These are phyloP conservation scores for Labeo rohita DNA, from an alignment of 2,113 vertebrate genomes.

Conservation along the genomic window DNA sequence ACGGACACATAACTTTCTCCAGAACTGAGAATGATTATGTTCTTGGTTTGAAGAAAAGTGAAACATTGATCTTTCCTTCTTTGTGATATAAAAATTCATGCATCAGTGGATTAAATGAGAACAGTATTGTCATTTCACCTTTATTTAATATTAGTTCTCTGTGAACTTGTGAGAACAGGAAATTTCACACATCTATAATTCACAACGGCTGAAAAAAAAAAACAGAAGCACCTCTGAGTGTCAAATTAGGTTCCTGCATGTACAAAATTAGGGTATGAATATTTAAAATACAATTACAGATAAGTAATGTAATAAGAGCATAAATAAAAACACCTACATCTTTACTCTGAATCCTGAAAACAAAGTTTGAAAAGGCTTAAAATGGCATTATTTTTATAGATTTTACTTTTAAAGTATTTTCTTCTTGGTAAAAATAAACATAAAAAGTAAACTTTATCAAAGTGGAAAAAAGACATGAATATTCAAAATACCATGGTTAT, in stretches of 20 bases:
- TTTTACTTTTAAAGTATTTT: neutral
- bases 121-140: neutral
- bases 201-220: neutral
- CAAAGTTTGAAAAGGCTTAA: neutral
- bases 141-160: conserved; percentile 8
- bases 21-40: too few species aligned
- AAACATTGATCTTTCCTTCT: neutral
- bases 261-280: conserved; percentile 29
- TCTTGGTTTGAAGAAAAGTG: neutral
- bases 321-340: neutral
- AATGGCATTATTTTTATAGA: neutral
- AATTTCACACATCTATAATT: conserved; percentile 18
- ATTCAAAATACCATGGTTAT: neutral
- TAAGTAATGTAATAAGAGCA: neutral
- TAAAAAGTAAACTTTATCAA: neutral
- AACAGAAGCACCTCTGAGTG: neutral
- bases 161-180: neutral
- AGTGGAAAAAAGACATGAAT: neutral
- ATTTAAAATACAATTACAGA: conserved; percentile 33
- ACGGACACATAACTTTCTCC: neutral
- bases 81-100: neutral
- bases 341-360: neutral
- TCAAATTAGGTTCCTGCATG: conserved; percentile 5
- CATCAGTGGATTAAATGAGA: neutral
- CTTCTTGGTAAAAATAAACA: neutral